Evolutionary conservation across 1,140 invertebrate species (phyloP), one percentile per base, ranked within the genome.

Genomic region (Pemphigus obesinymphae): DNA sequence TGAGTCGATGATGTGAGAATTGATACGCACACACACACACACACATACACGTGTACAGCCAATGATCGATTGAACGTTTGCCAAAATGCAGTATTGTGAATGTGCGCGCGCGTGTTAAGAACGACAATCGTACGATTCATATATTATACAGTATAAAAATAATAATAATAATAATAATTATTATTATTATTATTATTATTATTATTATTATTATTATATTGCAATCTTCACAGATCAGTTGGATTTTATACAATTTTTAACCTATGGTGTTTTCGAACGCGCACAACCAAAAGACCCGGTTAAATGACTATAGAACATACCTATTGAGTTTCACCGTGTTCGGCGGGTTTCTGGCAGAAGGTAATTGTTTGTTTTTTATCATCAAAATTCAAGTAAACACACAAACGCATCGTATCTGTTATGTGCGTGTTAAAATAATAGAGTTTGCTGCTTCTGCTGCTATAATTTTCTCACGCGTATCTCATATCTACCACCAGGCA

Each of bases 41-140:
- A 48, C 13, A 23, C 70, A 6, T 31, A 20, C 13, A 11, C 31
- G 29, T 23, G n/a, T 29, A 34, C 43, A 23, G 8, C 48, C 75
- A 23, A 58, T 13, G 29, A 58, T n/a, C 50, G 6, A 53, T 78
- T 78, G 75, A 78, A 78, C 31, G n/a, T 37, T 58, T 78, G 75
- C 75, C 75, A 78, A 78, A 78, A 34, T 48, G 50, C 34, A 23
- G 17, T 31, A 7, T 20, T 43, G 15, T 45, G 37, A 23, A 43
- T 26, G 11, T 13, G 3, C 43, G 6, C 23, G 68, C 15, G 23
- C 15, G 68, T 13, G 68, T 72, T 72, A 23, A 48, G 48, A 73
- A 73, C 43, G 70, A 73, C 43, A n/a, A 73, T 73, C 40, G 26
- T 40, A 43, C 43, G 45, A n/a, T n/a, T n/a, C n/a, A n/a, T n/a